Evolutionary conservation across 2,888 invertebrate species (phyloP).

Genomic region (Sarcophaga carnaria): DNA sequence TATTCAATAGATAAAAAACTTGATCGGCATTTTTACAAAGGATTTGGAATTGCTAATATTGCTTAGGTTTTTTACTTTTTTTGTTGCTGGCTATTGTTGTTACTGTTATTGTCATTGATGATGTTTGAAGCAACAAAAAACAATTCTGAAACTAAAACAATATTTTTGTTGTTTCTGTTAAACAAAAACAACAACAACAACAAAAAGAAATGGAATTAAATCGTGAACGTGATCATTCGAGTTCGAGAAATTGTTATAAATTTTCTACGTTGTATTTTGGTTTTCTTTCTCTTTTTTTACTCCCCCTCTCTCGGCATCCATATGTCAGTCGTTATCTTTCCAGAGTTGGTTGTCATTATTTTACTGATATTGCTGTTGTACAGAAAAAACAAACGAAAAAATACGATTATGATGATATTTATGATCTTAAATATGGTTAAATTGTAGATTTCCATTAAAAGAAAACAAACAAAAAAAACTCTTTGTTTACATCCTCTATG

Average conservation of each 20-base stretch:
- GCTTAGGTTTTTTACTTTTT: conserved; percentile 26
- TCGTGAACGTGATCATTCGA: conserved; percentile 69
- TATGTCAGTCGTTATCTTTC: too few species aligned
- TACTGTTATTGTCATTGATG: conserved; percentile 60
- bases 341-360: conserved; percentile 27
- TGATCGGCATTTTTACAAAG: conserved; percentile 67
- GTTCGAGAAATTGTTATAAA: conserved; percentile 65
- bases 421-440: conserved; percentile 57
- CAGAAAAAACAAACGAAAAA: conserved; percentile 23
- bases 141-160: conserved; percentile 44
- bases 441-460: conserved; percentile 41
- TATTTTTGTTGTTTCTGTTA: conserved; percentile 23
- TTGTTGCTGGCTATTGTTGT: conserved; percentile 36
- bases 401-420: conserved; percentile 52
- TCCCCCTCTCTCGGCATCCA: too few species aligned
- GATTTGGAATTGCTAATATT: conserved; percentile 60
- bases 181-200: conserved; percentile 34
- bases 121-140: conserved; percentile 62
- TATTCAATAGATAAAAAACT: conserved; percentile 74
- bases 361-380: conserved; percentile 19
- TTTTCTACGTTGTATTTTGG: conserved; percentile 52
- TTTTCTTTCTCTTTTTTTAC: not conserved
- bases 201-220: conserved; percentile 3
- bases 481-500: too few species aligned
- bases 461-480: too few species aligned